phyloP scores from a whole-genome alignment of 1,140 invertebrate genomes.

The Bilobella aurantiaca region DNA sequence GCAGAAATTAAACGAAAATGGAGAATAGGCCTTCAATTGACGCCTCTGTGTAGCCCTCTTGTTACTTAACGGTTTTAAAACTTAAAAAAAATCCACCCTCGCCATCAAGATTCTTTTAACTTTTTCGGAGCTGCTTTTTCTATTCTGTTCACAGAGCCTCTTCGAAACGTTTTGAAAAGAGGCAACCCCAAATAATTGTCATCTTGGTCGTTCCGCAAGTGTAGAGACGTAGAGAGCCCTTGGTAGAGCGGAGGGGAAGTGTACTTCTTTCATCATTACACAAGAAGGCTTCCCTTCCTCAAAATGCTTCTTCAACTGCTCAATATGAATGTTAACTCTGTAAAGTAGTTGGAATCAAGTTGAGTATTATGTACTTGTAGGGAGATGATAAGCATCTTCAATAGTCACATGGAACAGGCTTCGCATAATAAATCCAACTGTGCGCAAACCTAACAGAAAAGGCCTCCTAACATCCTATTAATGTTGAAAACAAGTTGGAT shows the following conservation, averaged over 20 bases:
- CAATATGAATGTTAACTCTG: not conserved
- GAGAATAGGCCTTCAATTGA: not conserved
- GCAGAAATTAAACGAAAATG: not conserved
- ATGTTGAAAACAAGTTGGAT: too few species aligned
- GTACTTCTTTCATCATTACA: too few species aligned
- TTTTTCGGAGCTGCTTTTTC: constrained; percentile 1
- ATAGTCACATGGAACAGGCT: not conserved
- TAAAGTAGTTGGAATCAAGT: not conserved
- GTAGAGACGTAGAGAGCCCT: too few species aligned
- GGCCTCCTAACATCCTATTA: too few species aligned
- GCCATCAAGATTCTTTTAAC: too few species aligned
- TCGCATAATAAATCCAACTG: not conserved
- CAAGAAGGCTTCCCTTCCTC: too few species aligned
- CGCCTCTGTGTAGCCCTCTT: not conserved
- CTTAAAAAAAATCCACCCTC: constrained; percentile 1
- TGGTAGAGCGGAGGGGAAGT: too few species aligned
- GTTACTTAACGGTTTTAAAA: not conserved
- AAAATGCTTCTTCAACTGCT: too few species aligned
- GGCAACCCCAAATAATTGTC: constrained; percentile 7
- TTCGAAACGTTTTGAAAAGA: not conserved
- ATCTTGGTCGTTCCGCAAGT: not conserved
- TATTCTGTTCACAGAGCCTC: not conserved
- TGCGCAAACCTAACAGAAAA: too few species aligned
- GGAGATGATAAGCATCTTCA: not conserved
- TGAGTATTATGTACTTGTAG: not conserved